Conservation (phyloP, 2,888 invertebrate genomes). For the Serrognathus titanus region DNA sequence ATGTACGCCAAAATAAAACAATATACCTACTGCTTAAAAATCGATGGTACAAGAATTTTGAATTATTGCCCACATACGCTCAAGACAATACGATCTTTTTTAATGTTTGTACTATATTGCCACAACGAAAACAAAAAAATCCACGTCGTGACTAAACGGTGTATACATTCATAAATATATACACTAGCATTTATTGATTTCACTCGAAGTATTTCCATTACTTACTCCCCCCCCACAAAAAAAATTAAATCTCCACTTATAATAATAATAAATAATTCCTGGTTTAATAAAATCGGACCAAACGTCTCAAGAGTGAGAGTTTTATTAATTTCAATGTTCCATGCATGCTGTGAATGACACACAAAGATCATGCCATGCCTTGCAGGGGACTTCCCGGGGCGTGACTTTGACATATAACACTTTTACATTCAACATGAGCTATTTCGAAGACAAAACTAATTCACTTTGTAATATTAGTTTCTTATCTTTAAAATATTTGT, state of each 20-base stretch:
- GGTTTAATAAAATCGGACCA: not conserved
- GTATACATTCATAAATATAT: not conserved
- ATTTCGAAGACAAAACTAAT: no score
- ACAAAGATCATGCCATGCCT: constrained; percentile 6
- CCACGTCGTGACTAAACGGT: not conserved
- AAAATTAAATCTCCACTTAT: no score
- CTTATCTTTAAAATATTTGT: no score
- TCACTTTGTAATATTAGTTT: no score
- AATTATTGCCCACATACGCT: constrained; percentile 25
- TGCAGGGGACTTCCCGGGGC: constrained; percentile 19
- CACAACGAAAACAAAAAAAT: constrained; percentile 6
- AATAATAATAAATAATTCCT: no score
- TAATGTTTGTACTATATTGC: constrained; percentile 16
- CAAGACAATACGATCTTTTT: constrained; percentile 27
- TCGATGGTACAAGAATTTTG: constrained; percentile 28
- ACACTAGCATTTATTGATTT: not conserved
- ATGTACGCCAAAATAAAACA: constrained; percentile 15
- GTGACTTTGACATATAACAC: constrained; percentile 21
- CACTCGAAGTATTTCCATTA: no score
- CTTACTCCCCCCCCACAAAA: no score
- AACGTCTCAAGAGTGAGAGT: constrained; percentile 7
- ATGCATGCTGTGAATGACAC: constrained; percentile 6
- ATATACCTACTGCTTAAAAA: constrained; percentile 4
- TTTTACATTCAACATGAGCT: not conserved
- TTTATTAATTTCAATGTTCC: constrained; percentile 9